Evolutionary conservation across 1,140 invertebrate species (phyloP).

Genomic region (Aphis craccivora): DNA sequence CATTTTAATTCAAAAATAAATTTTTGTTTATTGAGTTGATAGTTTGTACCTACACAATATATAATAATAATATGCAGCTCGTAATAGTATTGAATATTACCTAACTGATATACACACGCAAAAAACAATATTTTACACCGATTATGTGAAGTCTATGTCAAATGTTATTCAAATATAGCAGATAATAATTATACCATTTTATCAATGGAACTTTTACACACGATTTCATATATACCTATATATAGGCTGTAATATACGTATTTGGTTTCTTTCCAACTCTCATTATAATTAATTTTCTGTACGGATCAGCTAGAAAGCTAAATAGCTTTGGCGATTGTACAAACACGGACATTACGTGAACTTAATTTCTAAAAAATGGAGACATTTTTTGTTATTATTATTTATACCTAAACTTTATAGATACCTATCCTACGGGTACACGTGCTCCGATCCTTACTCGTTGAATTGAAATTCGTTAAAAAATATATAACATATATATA

Average conservation of each 20-base stretch:
- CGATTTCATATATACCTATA: no score
- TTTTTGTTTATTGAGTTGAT: background rate
- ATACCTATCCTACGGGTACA: background rate
- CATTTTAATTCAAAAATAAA: conserved; percentile 7
- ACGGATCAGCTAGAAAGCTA: conserved; percentile 1
- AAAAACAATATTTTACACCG: background rate
- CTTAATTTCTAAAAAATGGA: background rate
- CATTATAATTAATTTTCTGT: background rate
- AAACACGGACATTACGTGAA: background rate
- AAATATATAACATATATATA: no score
- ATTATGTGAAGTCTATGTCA: background rate
- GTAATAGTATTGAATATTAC: background rate
- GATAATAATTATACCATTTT: background rate
- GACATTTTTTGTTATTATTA: background rate
- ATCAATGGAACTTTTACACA: background rate
- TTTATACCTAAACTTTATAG: background rate
- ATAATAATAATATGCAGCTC: background rate
- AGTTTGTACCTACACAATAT: background rate
- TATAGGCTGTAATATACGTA: background rate
- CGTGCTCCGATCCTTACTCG: background rate
- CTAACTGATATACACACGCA: background rate
- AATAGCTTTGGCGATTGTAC: background rate
- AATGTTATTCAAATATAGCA: background rate
- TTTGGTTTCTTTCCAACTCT: background rate
- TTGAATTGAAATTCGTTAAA: background rate